A percentile compares a stretch with the other conserved stretches of the same genome.
phyloP scores from a whole-genome alignment of 2,888 invertebrate species.

The Rhabditophanes sp. region DNA sequence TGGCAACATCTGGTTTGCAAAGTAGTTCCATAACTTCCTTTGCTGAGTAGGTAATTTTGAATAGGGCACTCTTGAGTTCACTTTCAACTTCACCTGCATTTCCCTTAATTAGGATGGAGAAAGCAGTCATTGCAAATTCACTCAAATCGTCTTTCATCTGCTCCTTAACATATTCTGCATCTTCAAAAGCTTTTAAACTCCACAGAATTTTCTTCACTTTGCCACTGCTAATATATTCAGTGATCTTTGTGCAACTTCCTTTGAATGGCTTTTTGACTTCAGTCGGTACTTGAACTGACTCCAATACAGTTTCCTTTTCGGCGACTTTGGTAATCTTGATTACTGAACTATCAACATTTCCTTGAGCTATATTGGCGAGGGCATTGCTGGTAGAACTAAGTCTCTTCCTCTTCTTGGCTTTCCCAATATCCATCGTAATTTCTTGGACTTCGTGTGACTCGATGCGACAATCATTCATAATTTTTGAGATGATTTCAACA shows the following conservation, averaged over 20 bases:
- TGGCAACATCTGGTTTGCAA: neutral
- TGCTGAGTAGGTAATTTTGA: neutral
- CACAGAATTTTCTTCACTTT: constrained; percentile 9
- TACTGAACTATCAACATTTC: too few relatives aligned
- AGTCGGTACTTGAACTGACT: constrained; percentile 7
- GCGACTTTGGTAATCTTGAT: constrained; percentile 1
- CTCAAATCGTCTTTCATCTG: constrained; percentile 12
- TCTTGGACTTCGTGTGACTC: constrained; percentile 9
- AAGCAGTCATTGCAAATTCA: constrained; percentile 7
- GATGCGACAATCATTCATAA: constrained; percentile 14
- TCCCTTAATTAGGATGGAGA: constrained; percentile 1
- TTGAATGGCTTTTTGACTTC: constrained; percentile 7
- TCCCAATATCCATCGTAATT: constrained; percentile 6
- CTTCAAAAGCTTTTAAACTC: constrained; percentile 11
- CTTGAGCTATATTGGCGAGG: neutral
- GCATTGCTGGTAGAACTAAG: constrained; percentile 4
- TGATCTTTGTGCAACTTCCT: too few relatives aligned
- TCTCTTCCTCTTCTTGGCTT: constrained; percentile 9
- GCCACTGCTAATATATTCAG: constrained; percentile 6
- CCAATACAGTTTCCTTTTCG: constrained; percentile 6
- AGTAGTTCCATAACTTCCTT: neutral
- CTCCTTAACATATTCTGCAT: constrained; percentile 8
- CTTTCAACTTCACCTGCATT: neutral
- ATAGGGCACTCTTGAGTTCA: constrained; percentile 2
- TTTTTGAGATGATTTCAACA: constrained; percentile 5